A percentile compares a stretch with the other conserved stretches of the same genome.
Conservation (phyloP, 2,113 vertebrate species). For the Antennarius striatus region DNA sequence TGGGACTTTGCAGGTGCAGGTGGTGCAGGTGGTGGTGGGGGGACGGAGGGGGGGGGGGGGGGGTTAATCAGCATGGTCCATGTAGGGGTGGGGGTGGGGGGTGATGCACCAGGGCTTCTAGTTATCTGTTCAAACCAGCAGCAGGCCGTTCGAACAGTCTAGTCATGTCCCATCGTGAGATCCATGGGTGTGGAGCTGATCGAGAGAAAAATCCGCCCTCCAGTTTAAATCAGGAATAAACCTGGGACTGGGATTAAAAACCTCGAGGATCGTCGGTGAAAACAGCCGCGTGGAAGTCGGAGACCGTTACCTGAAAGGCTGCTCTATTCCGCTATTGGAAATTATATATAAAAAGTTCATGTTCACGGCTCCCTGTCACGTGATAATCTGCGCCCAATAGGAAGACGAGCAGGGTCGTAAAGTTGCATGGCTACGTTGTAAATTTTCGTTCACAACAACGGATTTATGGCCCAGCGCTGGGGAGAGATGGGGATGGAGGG, state of each 20-base stretch:
- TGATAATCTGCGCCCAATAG: constrained; percentile 91
- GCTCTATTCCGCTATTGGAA: constrained; percentile 96
- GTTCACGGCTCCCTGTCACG: constrained; percentile 94
- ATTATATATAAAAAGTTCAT: constrained; percentile 94
- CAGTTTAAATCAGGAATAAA: constrained; percentile 60
- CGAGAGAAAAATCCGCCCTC: constrained; percentile 54
- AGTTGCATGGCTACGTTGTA: constrained; percentile 98
- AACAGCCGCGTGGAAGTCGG: constrained; percentile 79
- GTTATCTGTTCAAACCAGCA: too few species aligned
- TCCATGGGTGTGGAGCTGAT: background rate
- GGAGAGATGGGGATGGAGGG: constrained; percentile 53
- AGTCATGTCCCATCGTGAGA: too few species aligned
- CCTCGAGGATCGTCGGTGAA: constrained; percentile 68
- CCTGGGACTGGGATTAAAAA: constrained; percentile 72
- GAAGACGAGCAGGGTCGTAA: constrained; percentile 91
- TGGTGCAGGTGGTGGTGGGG: constrained; percentile 62
- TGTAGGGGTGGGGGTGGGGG: too few species aligned
- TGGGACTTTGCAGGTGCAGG: constrained; percentile 85
- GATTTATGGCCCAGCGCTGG: constrained; percentile 96
- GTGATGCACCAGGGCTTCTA: too few species aligned
- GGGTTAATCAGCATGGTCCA: constrained; percentile 73
- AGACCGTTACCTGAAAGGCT: constrained; percentile 90
- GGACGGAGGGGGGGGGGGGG: constrained; percentile 65
- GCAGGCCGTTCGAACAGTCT: too few species aligned
- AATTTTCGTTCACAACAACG: constrained; percentile 99